These are phyloP conservation scores for Clusia tigrina DNA, from an alignment of 2,888 invertebrate genomes.

Conservation along the genomic window DNA sequence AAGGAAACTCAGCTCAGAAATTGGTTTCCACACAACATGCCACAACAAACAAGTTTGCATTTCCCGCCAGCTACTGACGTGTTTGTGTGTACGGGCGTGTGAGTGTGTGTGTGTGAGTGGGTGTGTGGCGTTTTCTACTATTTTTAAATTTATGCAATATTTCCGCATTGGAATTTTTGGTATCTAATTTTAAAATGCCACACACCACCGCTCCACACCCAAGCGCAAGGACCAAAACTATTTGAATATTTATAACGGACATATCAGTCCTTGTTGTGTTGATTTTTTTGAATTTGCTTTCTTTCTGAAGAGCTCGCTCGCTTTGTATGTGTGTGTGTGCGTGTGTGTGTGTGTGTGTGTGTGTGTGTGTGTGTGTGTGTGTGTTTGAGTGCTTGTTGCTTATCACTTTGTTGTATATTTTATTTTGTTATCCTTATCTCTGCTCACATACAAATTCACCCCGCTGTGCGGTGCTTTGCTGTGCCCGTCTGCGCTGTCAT, in stretches of 20 bases:
- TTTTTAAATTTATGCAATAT: slow-evolving; percentile 7
- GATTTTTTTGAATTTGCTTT: too few species aligned
- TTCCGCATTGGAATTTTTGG: slow-evolving; percentile 5
- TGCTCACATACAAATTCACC: background rate
- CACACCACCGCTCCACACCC: background rate
- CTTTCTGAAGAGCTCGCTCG: too few species aligned
- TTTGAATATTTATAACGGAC: slow-evolving; percentile 37
- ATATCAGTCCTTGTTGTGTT: slow-evolving; percentile 21
- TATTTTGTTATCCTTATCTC: slow-evolving; percentile 22
- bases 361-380: too few species aligned
- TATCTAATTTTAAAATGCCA: background rate
- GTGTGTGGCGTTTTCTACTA: background rate
- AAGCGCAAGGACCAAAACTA: background rate
- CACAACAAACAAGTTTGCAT: background rate
- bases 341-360: slow-evolving; percentile 4
- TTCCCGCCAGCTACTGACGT: background rate
- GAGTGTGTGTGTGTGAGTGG: background rate
- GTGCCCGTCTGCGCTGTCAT: background rate
- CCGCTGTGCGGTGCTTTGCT: background rate
- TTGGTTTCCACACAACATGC: background rate
- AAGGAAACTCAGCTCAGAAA: background rate
- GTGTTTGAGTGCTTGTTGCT: slow-evolving; percentile 28
- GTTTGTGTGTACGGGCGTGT: background rate
- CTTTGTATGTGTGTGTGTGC: background rate
- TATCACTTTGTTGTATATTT: slow-evolving; percentile 35